These are phyloP conservation scores for Nerophis ophidion DNA, from an alignment of 2,113 vertebrate genomes.

Conservation along the genomic window DNA sequence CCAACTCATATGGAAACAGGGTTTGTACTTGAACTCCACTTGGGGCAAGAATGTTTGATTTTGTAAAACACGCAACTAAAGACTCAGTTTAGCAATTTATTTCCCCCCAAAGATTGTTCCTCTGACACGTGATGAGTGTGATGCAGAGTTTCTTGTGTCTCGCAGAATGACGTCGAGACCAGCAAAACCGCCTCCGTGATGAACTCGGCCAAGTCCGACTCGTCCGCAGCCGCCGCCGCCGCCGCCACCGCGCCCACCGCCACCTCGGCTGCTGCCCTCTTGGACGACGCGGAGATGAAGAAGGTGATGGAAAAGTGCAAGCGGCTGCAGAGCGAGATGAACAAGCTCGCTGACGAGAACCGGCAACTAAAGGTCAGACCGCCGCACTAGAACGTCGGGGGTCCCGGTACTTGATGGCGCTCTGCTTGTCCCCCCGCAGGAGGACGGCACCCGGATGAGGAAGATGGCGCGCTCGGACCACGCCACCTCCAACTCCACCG, in stretches of 20 bases:
- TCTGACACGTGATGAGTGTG: no score
- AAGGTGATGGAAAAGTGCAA: constrained; percentile 92
- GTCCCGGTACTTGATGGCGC: background rate
- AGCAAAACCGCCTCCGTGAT: constrained; percentile 75
- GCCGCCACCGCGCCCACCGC: constrained; percentile 64
- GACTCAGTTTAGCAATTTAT: no score
- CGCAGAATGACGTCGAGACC: constrained; percentile 84
- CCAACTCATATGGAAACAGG: no score
- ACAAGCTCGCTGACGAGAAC: constrained; percentile 90
- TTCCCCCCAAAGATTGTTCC: no score
- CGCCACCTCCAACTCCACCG: constrained; percentile 75
- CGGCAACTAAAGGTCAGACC: constrained; percentile 83
- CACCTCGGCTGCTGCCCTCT: constrained; percentile 39
- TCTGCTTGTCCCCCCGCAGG: constrained; percentile 63
- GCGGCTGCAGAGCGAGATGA: constrained; percentile 85
- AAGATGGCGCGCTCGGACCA: constrained; percentile 85
- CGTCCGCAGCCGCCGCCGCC: constrained; percentile 35
- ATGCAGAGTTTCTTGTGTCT: constrained; percentile 5
- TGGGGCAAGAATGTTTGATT: no score
- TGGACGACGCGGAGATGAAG: constrained; percentile 85
- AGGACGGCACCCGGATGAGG: constrained; percentile 87
- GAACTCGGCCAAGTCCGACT: constrained; percentile 81
- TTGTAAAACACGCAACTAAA: no score
- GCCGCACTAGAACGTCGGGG: background rate
- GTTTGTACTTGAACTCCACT: no score